Percentiles rank a stretch among this genome's conserved stretches.
Evolutionary conservation across 64 coral and sea anemone genomes (phyloP).

Genomic region (Montipora efflorescens): DNA sequence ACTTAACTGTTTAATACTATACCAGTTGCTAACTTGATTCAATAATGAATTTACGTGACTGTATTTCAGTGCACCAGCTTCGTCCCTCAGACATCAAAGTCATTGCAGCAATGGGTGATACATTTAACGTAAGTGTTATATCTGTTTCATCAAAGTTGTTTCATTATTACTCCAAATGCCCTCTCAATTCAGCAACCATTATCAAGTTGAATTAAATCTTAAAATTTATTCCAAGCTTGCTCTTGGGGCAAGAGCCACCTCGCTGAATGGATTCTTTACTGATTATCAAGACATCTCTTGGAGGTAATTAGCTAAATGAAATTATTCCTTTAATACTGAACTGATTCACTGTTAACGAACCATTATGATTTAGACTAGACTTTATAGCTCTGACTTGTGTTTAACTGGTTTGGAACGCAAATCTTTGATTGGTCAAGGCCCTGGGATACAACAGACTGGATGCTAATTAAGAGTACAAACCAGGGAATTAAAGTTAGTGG

Average conservation of each 20-base stretch:
- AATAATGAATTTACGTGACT: too few species aligned
- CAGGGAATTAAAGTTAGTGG: too few species aligned
- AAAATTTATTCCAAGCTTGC: slow-evolving; percentile 45
- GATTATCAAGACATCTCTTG: slow-evolving; percentile 59
- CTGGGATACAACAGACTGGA: too few species aligned
- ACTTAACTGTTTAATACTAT: too few species aligned
- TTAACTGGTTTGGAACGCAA: too few species aligned
- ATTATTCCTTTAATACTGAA: background rate
- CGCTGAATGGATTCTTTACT: slow-evolving; percentile 59
- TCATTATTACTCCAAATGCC: background rate
- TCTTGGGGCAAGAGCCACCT: slow-evolving; percentile 53
- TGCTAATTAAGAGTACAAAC: too few species aligned
- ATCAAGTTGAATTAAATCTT: background rate
- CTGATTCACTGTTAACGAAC: too few species aligned
- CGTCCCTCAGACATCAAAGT: slow-evolving; percentile 48
- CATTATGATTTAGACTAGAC: too few species aligned
- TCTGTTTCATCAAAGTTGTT: background rate
- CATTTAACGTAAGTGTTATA: slow-evolving; percentile 57
- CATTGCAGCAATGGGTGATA: slow-evolving; percentile 65
- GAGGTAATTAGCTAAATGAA: slow-evolving; percentile 25
- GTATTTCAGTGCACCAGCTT: slow-evolving; percentile 41
- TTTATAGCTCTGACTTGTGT: too few species aligned
- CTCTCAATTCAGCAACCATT: background rate
- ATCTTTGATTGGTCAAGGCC: background rate
- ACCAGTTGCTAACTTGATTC: too few species aligned